phyloP scores from a whole-genome alignment of 2,888 invertebrate genomes.

The Dione vanillae region DNA sequence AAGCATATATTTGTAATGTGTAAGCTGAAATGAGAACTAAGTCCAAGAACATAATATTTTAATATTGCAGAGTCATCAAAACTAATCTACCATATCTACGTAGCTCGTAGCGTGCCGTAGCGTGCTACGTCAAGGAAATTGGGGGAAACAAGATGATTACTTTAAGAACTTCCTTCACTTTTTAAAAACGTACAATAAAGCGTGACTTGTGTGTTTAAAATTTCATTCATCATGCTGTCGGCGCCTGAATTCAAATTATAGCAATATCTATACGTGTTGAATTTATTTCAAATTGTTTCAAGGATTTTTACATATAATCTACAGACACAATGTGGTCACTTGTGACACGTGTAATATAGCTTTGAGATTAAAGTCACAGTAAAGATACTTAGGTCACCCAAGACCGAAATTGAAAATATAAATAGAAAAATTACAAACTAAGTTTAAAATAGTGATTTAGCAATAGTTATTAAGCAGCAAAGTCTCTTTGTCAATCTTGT shows the following conservation, averaged over 20 bases:
- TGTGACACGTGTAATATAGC: no score
- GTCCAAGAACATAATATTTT: neutral
- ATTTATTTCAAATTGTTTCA: neutral
- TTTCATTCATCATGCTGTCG: slow-evolving; percentile 12
- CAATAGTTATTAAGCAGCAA: neutral
- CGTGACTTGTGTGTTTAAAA: slow-evolving; percentile 14
- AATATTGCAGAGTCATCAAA: slow-evolving; percentile 9
- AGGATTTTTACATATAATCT: no score
- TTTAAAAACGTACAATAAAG: slow-evolving; percentile 8
- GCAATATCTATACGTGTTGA: neutral
- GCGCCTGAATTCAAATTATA: slow-evolving; percentile 2
- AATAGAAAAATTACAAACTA: no score
- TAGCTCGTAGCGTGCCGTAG: slow-evolving; percentile 19
- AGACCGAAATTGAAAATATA: no score
- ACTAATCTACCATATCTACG: slow-evolving; percentile 9
- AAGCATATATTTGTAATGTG: no score
- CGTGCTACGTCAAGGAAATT: slow-evolving; percentile 30
- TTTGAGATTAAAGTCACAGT: no score
- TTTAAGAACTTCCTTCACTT: slow-evolving; percentile 12
- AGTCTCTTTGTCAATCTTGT: neutral
- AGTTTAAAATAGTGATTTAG: no score
- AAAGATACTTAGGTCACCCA: no score
- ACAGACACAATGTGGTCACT: no score
- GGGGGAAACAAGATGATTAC: slow-evolving; percentile 25
- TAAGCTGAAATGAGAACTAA: neutral